A percentile compares a stretch with the other conserved stretches of the same genome.
These are phyloP conservation scores for Lynx canadensis DNA, from an alignment of 2,113 vertebrate species.

Conservation along the genomic window DNA sequence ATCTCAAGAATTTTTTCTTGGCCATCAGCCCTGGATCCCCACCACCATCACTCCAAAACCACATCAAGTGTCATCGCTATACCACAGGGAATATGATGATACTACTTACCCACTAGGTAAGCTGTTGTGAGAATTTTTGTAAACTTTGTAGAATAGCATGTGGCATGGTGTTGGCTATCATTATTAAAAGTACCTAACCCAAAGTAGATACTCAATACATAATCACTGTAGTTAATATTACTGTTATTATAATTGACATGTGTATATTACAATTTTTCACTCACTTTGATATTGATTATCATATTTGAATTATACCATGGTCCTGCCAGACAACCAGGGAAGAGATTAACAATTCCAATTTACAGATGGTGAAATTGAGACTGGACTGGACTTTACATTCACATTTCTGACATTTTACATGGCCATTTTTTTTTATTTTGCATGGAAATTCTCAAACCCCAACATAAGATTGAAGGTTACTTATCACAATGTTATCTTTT, in stretches of 20 bases:
- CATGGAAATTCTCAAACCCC: neutral
- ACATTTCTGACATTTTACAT: neutral
- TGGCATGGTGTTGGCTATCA: neutral
- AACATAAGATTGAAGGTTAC: neutral
- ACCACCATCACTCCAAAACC: too few species aligned
- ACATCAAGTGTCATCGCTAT: neutral
- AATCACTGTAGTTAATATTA: neutral
- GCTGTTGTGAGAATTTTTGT: neutral
- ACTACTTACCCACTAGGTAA: neutral
- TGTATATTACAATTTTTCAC: neutral
- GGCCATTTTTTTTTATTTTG: neutral
- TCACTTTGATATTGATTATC: conserved; percentile 18
- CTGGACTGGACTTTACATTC: neutral
- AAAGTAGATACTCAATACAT: neutral
- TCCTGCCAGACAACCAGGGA: neutral
- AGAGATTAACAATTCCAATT: neutral
- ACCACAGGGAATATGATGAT: neutral
- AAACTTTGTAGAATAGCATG: neutral
- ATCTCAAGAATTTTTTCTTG: too few species aligned
- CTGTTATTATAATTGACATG: neutral
- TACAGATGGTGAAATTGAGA: neutral
- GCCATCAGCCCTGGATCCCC: too few species aligned
- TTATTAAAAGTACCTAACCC: neutral
- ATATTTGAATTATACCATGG: neutral
- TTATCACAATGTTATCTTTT: neutral